Conservation (phyloP, 2,888 invertebrate species). For the Epinotia bilunana region DNA sequence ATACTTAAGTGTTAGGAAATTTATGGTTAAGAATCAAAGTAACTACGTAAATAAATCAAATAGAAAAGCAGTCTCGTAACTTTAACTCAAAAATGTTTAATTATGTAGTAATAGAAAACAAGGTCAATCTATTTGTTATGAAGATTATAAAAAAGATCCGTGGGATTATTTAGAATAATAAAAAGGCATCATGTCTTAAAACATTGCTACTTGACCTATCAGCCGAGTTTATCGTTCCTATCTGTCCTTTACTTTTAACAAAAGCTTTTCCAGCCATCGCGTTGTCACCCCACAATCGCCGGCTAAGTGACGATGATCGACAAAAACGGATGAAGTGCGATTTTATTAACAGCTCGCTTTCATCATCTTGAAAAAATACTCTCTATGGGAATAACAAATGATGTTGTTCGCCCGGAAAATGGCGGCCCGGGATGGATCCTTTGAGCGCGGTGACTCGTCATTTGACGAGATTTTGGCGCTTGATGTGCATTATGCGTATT, state of each 20-base stretch:
- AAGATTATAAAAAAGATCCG: too few relatives aligned
- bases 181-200: too few relatives aligned
- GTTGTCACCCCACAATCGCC: slow-evolving; percentile 60
- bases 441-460: slow-evolving; percentile 41
- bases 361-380: slow-evolving; percentile 78
- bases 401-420: slow-evolving; percentile 73
- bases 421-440: slow-evolving; percentile 20
- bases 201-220: neutral
- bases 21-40: too few relatives aligned
- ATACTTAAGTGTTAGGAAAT: too few relatives aligned
- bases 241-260: neutral
- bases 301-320: slow-evolving; percentile 84
- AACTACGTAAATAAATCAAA: too few relatives aligned
- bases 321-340: slow-evolving; percentile 83
- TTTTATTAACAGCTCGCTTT: slow-evolving; percentile 81
- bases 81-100: too few relatives aligned
- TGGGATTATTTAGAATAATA: too few relatives aligned
- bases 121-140: too few relatives aligned
- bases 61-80: too few relatives aligned
- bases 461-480: slow-evolving; percentile 34
- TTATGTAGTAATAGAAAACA: too few relatives aligned
- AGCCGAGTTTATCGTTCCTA: neutral
- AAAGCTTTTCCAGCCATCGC: slow-evolving; percentile 18
- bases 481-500: slow-evolving; percentile 16
- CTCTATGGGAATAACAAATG: slow-evolving; percentile 80